Base-by-base conservation (phyloP, 2,797 vertebrate species). In the Arctocebus calabarensis region DNA sequence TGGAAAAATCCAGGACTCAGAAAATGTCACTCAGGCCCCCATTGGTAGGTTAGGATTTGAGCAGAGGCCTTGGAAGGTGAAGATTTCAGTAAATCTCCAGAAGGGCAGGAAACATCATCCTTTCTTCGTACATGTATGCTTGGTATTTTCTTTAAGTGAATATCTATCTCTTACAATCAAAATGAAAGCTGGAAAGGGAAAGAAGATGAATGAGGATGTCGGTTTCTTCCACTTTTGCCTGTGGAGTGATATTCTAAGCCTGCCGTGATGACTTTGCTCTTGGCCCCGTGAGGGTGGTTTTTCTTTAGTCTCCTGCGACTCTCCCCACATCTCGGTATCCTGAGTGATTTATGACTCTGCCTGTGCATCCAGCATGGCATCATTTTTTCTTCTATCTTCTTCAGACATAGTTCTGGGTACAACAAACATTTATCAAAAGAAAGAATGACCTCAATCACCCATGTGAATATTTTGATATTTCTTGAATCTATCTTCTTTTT, bases 331-430 rank as follows among this genome's bases (percentile, higher is more conserved):
- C 59, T 66, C 22, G 83, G 16, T 14, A 20, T 32, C 29, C 73
- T 57, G 14, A 84, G 29, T 92, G 68, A 89, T 55, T 79, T 85
- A 77, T 74, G 71, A 66, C 23, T 73, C 70, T 82, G 34, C 43
- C 45, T 87, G 27, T n/a, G 25, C 68, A 19, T 34, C 48, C 34
- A 37, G 9, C 1, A 6, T 62, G 22, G 45, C 62, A 40, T 61
- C 37, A 10, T 27, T 86, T 96, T 68, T 77, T 20, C 57, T 64
- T 34, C 43, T 10, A 14, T 66, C 64, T 75, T 74, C 16, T 82
- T 40, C 90, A 87, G 73, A 66, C 20, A 32, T 92, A 68, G 84
- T 94, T 96, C 85, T 95, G 93, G 55, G 34, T 89, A 87, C 94
- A 97, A 91, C 25, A 64, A 74, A 83, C n/a, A 84, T 66, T 87